Conservation (phyloP, 2,113 vertebrate species). For the Pristiophorus japonicus region DNA sequence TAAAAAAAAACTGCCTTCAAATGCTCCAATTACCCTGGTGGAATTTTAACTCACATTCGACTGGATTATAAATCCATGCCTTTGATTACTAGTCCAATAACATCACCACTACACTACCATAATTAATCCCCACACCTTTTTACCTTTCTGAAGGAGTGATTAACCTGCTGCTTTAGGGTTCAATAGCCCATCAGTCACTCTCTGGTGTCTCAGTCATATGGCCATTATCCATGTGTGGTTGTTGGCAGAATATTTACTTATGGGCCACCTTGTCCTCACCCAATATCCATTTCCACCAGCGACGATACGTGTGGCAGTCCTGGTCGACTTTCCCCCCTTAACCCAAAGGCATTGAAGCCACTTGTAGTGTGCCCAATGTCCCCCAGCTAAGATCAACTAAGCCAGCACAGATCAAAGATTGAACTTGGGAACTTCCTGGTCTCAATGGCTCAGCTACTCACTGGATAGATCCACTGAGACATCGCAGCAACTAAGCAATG, state of each 20-base stretch:
- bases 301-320: too few species aligned
- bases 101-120: too few species aligned
- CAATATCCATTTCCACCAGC: too few species aligned
- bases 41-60: not conserved
- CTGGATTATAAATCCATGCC: not conserved
- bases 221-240: too few species aligned
- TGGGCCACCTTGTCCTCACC: too few species aligned
- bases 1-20: not conserved
- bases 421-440: not conserved
- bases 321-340: not conserved
- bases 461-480: not conserved
- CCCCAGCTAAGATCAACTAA: not conserved
- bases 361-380: not conserved
- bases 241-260: too few species aligned
- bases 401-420: not conserved
- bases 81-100: not conserved
- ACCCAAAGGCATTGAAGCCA: not conserved
- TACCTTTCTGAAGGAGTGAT: too few species aligned
- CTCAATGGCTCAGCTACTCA: not conserved
- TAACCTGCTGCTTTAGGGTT: too few species aligned
- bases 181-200: too few species aligned
- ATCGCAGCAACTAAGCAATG: not conserved
- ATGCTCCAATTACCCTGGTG: not conserved
- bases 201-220: too few species aligned
- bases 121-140: too few species aligned